These are phyloP conservation scores for Brachyalestes nurse DNA, from an alignment of 2,797 vertebrate genomes.

Conservation along the genomic window DNA sequence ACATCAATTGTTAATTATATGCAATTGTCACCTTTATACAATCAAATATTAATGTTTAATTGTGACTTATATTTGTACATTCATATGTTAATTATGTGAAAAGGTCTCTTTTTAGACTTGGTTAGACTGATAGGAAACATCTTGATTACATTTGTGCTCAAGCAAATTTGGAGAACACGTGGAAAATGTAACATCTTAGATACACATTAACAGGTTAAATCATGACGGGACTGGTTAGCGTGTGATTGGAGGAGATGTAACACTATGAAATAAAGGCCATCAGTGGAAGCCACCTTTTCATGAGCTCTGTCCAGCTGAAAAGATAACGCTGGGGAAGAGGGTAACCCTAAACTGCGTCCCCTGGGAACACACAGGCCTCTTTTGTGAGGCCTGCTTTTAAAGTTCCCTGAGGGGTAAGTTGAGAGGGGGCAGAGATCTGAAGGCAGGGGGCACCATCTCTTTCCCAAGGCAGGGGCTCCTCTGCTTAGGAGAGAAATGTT, in stretches of 20 bases:
- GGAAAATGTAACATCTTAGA: neutral
- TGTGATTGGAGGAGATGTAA: conserved; percentile 33
- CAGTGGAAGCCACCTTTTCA: conserved; percentile 47
- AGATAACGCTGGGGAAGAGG: conserved; percentile 64
- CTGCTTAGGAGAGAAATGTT: conserved; percentile 25
- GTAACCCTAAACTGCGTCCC: conserved; percentile 73
- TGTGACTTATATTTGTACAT: too few species aligned
- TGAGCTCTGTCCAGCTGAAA: conserved; percentile 63
- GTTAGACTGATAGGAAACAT: neutral
- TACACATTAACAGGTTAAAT: neutral
- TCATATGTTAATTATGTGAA: too few species aligned
- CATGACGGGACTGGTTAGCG: conserved; percentile 28
- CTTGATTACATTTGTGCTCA: neutral
- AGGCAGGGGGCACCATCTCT: conserved; percentile 29
- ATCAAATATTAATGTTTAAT: too few species aligned
- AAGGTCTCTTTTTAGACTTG: too few species aligned
- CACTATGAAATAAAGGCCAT: conserved; percentile 35
- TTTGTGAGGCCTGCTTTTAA: conserved; percentile 67
- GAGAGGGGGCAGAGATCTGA: conserved; percentile 61
- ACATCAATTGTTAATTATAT: too few species aligned
- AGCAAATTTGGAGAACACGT: neutral
- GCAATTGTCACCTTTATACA: neutral
- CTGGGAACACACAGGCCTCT: conserved; percentile 66
- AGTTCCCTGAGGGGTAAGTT: conserved; percentile 60
- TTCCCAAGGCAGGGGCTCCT: conserved; percentile 51